Base-by-base conservation (phyloP, 2,797 vertebrate genomes). In the Gila robusta region DNA sequence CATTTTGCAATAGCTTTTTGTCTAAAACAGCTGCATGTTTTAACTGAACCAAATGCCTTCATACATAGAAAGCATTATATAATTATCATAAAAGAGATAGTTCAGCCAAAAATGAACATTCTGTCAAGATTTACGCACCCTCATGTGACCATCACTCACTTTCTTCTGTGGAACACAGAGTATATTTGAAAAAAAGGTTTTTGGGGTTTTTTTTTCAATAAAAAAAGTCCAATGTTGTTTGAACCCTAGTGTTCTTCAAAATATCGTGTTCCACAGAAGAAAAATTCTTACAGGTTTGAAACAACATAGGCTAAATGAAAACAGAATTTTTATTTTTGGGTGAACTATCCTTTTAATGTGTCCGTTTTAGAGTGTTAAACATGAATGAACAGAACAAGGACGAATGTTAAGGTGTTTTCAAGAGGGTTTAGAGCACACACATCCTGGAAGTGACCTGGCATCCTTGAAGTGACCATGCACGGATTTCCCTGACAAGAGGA, bases 401-500 rank as follows among this genome's bases (percentile, higher is more conserved):
- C 37, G 69, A 28, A 11, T 54, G 16, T 26, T 10, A 26, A 41
- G 21, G 39, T 37, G 67, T 37, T 83, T 44, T 49, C 9, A 39
- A 84, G 67, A 73, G 69, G 16, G 41, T 73, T 62, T 85, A 64
- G 2, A 52, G 41, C 83, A 85, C 83, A 85, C 52, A 71, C 74
- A 87, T 81, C 83, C 85, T 87, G 85, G 77, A 62, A 67, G 37
- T 84, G 82, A 77, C 80, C 84, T 72, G 81, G 32, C 69, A 79
- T 73, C 44, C 79, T 77, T 73, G 2, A 74, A 49, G 14, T 32
- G 81, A 6, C 62, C 59, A 59, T 19, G 17, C 32, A 44, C 67
- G 70, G 74, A 85, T 84, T 86, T 84, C 87, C 81, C 16, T 59
- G 52, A 85, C 79, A 77, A 85, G 71, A 88, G 89, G 85, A 90